phyloP scores from a whole-genome alignment of 2,113 vertebrate species.

The Lasiurus cinereus region DNA sequence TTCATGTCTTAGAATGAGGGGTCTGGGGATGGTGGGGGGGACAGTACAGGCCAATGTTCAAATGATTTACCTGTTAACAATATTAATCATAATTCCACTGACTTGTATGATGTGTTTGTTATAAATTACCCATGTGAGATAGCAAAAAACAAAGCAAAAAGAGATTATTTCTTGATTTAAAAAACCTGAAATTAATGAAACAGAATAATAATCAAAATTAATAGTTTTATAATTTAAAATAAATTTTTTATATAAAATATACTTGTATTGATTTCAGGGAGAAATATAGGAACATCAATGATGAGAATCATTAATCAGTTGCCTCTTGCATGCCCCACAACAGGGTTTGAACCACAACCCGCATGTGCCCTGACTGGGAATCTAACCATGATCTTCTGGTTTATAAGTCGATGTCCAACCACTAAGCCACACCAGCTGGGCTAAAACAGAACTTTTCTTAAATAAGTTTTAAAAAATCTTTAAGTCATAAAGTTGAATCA shows the following conservation, averaged over 20 bases:
- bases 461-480: neutral
- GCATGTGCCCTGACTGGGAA: too few species aligned
- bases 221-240: neutral
- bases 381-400: too few species aligned
- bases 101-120: neutral
- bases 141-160: neutral
- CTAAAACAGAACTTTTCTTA: neutral
- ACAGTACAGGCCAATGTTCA: neutral
- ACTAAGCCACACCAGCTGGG: too few species aligned
- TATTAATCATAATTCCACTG: neutral
- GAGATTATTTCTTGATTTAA: neutral
- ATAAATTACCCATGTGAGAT: neutral
- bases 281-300: too few species aligned
- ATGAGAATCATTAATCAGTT: too few species aligned
- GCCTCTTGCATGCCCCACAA: too few species aligned
- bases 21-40: neutral
- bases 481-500: neutral
- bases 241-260: neutral
- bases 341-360: too few species aligned
- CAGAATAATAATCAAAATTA: neutral
- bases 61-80: neutral
- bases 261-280: too few species aligned
- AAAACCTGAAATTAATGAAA: neutral
- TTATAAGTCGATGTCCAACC: too few species aligned
- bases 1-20: neutral